Evolutionary conservation across 1,140 invertebrate genomes (phyloP).

Genomic region (Aleiodes sp.): DNA sequence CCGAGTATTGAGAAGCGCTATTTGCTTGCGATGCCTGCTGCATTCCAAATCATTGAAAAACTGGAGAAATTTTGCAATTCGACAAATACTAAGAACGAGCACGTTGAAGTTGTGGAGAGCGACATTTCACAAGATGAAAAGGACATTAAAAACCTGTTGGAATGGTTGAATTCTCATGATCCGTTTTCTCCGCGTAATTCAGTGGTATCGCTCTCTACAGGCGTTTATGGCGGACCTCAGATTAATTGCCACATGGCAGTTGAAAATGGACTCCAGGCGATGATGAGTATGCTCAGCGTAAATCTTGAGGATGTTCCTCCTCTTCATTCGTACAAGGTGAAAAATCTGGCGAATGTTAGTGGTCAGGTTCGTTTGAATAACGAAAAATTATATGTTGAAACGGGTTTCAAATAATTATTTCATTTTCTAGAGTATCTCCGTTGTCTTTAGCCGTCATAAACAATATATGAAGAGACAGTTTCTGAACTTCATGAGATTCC

Average conservation of each 20-base stretch:
- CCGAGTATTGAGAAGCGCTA: neutral
- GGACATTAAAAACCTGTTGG: neutral
- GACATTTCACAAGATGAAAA: neutral
- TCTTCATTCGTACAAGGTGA: neutral
- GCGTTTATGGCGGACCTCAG: slow-evolving; percentile 1
- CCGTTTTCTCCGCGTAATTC: neutral
- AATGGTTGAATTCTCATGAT: neutral
- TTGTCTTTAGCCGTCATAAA: no score
- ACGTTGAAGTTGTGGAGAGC: no score
- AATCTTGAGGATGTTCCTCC: neutral
- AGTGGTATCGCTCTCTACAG: neutral
- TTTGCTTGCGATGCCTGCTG: neutral
- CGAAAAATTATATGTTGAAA: no score
- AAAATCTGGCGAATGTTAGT: neutral
- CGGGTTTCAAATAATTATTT: no score
- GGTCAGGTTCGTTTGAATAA: no score
- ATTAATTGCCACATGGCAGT: slow-evolving; percentile 11
- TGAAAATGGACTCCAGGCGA: neutral
- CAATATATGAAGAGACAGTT: no score
- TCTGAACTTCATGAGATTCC: no score
- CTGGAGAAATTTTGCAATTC: slow-evolving; percentile 8
- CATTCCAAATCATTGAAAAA: neutral
- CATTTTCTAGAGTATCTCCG: no score
- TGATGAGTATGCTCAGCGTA: neutral
- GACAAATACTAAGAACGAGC: slow-evolving; percentile 38